A percentile compares a stretch with the other conserved stretches of the same genome.
These are phyloP conservation scores for Stictonetta naevosa DNA, from an alignment of 2,113 vertebrate genomes.

Conservation along the genomic window DNA sequence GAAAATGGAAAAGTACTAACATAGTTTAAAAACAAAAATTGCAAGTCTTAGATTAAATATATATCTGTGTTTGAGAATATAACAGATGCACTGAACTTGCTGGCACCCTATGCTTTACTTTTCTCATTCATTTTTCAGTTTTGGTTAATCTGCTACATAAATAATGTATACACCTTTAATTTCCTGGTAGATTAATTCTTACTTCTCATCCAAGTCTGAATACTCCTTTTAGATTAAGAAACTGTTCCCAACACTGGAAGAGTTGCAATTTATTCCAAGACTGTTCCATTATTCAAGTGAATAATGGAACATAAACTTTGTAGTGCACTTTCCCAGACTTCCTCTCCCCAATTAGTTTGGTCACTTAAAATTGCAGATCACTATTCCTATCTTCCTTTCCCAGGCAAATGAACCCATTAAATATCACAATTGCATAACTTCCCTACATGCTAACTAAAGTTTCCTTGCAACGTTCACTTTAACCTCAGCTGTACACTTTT, in stretches of 20 bases:
- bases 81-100: neutral
- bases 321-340: constrained; percentile 11
- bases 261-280: neutral
- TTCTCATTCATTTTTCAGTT: neutral
- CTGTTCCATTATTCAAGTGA: neutral
- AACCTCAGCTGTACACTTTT: neutral
- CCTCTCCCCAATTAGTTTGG: neutral
- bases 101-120: neutral
- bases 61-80: neutral
- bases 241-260: neutral
- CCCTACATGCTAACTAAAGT: neutral
- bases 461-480: neutral
- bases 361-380: constrained; percentile 8
- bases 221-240: neutral
- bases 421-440: neutral
- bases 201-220: neutral
- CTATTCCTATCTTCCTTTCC: constrained; percentile 42
- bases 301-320: neutral
- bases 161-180: neutral
- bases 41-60: neutral
- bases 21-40: neutral
- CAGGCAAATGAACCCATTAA: neutral
- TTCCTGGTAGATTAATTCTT: neutral
- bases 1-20: neutral
- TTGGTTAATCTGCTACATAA: neutral